phyloP scores from a whole-genome alignment of 1,140 invertebrate species.

The Tyrophagus putrescentiae region DNA sequence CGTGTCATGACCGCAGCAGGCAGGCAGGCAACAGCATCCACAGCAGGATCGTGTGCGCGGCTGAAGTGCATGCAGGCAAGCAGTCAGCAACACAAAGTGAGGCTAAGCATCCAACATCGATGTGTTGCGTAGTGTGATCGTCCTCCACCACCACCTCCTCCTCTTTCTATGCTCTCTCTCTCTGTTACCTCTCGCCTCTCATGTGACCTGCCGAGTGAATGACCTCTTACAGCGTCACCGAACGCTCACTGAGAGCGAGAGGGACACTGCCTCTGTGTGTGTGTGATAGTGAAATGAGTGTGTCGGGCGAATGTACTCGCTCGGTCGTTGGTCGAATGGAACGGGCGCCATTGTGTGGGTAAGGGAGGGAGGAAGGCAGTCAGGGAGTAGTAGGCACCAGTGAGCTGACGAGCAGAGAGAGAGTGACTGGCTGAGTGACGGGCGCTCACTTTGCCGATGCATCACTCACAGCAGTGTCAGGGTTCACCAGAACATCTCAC shows the following conservation, averaged over 20 bases:
- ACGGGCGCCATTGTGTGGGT: slow-evolving; percentile 8
- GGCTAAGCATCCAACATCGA: no score
- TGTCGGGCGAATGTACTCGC: background rate
- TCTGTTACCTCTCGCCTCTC: no score
- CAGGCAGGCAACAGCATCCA: no score
- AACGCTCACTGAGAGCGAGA: background rate
- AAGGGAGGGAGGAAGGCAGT: background rate
- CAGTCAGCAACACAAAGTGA: no score
- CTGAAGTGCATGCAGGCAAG: no score
- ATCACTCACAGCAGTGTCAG: no score
- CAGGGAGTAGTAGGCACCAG: background rate
- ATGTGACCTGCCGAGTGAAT: slow-evolving; percentile 10
- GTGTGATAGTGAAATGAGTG: no score
- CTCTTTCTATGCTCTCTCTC: no score
- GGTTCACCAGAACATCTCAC: background rate
- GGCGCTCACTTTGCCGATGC: no score
- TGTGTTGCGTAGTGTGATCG: background rate
- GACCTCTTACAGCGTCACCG: background rate
- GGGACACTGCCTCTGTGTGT: no score
- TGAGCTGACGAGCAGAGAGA: background rate
- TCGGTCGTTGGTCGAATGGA: background rate
- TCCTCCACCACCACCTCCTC: background rate
- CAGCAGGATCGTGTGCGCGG: no score
- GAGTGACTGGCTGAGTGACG: background rate
- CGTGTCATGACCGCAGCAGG: slow-evolving; percentile 9